phyloP scores from a whole-genome alignment of 2,888 invertebrate genomes.

The Sthenelais limicola region DNA sequence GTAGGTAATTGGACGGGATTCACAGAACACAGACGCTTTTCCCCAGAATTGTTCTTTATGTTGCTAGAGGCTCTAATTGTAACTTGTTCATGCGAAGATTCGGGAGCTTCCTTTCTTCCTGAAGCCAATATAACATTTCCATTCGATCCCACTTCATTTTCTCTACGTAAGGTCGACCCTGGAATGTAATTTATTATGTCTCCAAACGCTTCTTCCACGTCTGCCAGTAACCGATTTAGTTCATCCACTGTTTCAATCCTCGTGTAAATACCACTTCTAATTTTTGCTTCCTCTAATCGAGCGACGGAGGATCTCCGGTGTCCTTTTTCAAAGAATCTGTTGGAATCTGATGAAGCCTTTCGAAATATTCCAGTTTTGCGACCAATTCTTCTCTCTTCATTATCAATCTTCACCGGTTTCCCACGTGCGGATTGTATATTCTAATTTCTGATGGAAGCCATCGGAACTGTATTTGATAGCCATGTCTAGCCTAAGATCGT shows the following conservation, averaged over 20 bases:
- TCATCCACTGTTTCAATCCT: no score
- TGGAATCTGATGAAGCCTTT: conserved; percentile 70
- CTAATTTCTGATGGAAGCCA: no score
- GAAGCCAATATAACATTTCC: conserved; percentile 72
- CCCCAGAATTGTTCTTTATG: no score
- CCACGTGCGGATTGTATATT: no score
- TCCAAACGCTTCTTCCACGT: no score
- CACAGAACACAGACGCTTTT: no score
- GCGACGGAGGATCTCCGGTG: conserved; percentile 67
- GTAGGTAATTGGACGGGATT: no score
- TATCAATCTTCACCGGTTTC: conserved; percentile 66
- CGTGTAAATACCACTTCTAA: conserved; percentile 63
- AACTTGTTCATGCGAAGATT: conserved; percentile 10
- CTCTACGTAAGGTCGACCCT: conserved; percentile 71
- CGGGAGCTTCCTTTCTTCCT: conserved; percentile 68
- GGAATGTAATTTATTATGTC: no score
- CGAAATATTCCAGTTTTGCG: conserved; percentile 69
- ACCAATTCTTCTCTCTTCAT: conserved; percentile 66
- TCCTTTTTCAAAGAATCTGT: conserved; percentile 71
- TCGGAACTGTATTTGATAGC: no score
- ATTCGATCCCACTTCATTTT: conserved; percentile 72
- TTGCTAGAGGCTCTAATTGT: conserved; percentile 13
- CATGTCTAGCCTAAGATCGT: no score
- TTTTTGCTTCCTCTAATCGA: conserved; percentile 67
- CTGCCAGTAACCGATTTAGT: no score